Percentiles rank a stretch among this genome's conserved stretches.
Conservation (phyloP, 2,113 vertebrate genomes). For the Carlito syrichta region DNA sequence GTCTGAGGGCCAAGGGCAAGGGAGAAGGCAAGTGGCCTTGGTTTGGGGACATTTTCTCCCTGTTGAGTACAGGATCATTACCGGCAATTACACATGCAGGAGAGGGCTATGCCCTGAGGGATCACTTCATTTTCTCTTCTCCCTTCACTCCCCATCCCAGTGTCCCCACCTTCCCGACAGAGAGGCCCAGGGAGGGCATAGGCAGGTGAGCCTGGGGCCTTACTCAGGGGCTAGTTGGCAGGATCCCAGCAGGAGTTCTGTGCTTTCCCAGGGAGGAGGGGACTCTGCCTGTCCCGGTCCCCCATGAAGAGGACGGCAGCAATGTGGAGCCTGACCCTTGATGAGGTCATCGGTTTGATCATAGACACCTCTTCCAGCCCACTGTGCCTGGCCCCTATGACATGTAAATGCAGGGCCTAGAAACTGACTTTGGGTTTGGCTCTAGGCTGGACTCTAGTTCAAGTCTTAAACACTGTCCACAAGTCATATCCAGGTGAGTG, state of each 20-base stretch:
- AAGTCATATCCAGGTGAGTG: not conserved
- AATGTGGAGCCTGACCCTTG: not conserved
- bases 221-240: not conserved
- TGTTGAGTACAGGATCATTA: not conserved
- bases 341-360: accelerated
- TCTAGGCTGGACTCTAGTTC: not conserved
- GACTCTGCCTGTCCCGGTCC: not conserved
- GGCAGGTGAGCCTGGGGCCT: not conserved
- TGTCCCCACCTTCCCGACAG: too few species aligned
- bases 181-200: not conserved
- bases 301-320: not conserved
- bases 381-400: not conserved
- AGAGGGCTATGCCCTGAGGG: not conserved
- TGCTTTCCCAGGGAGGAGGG: not conserved
- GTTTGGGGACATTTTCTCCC: not conserved
- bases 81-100: not conserved
- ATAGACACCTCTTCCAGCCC: not conserved
- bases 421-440: not conserved
- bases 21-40: not conserved
- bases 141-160: not conserved
- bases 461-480: not conserved
- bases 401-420: not conserved
- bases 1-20: not conserved
- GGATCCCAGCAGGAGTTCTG: not conserved
- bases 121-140: not conserved